Conservation (phyloP, 2,797 vertebrate genomes). For the Eospalax fontanierii region DNA sequence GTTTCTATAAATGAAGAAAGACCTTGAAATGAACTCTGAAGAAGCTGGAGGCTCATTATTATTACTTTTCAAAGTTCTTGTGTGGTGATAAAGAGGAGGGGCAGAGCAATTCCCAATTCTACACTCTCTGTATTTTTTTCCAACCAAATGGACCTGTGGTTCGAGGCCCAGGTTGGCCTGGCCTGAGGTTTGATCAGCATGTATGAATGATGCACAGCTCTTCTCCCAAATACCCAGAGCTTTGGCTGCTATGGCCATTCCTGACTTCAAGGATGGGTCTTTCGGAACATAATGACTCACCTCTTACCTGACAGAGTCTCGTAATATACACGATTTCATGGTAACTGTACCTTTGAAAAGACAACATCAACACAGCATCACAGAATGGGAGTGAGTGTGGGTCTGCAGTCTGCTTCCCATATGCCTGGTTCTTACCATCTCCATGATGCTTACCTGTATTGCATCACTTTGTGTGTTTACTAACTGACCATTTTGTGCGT, state of each 20-base stretch:
- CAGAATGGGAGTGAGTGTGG: neutral
- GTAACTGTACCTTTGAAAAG: neutral
- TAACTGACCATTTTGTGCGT: constrained; percentile 31
- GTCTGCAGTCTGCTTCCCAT: neutral
- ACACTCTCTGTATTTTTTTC: neutral
- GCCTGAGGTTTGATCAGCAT: neutral
- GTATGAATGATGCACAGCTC: neutral
- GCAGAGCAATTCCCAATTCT: neutral
- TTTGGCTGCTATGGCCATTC: neutral
- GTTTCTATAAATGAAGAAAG: constrained; percentile 31
- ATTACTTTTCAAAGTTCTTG: neutral
- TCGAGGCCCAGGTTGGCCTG: neutral
- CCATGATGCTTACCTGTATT: neutral
- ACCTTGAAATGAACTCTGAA: constrained; percentile 52
- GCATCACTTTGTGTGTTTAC: neutral
- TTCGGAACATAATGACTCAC: neutral
- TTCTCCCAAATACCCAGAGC: neutral
- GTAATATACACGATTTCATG: neutral
- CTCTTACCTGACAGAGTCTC: neutral
- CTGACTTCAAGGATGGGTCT: neutral
- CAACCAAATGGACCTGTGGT: neutral
- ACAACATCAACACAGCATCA: neutral
- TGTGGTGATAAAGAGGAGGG: neutral
- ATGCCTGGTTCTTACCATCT: neutral
- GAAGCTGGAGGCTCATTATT: neutral